phyloP scores from a whole-genome alignment of 1,140 invertebrate genomes.

The Liolophura sinensis region DNA sequence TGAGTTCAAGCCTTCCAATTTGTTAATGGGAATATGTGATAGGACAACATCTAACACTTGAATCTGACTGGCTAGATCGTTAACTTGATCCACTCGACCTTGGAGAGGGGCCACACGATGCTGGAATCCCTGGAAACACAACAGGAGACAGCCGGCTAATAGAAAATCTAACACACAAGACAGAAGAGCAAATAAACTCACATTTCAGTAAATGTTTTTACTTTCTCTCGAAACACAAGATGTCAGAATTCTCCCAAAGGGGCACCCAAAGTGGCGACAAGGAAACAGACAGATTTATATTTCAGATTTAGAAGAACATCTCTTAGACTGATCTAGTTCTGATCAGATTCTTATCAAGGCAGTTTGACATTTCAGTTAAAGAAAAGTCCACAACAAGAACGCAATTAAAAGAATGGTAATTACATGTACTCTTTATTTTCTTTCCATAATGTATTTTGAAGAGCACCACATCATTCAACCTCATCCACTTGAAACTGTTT shows the following conservation, averaged over 20 bases:
- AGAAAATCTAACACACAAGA: conserved; percentile 6
- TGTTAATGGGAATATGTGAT: conserved; percentile 60
- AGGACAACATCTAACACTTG: conserved; percentile 61
- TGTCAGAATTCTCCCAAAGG: not conserved
- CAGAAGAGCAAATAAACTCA: not conserved
- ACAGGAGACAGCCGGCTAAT: conserved; percentile 12
- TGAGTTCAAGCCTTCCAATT: conserved; percentile 83
- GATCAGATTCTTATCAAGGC: too few relatives aligned
- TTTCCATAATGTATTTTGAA: too few relatives aligned
- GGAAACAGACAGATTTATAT: too few relatives aligned
- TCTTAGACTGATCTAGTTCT: too few relatives aligned
- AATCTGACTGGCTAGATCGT: conserved; percentile 74
- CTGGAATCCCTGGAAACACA: conserved; percentile 71
- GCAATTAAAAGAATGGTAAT: too few relatives aligned
- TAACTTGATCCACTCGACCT: conserved; percentile 75
- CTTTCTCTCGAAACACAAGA: not conserved
- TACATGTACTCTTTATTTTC: too few relatives aligned
- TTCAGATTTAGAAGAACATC: too few relatives aligned
- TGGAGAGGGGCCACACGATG: conserved; percentile 76
- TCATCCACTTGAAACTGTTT: too few relatives aligned
- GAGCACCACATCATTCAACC: too few relatives aligned
- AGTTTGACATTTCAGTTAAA: too few relatives aligned
- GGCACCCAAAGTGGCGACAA: too few relatives aligned
- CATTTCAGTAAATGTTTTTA: not conserved
- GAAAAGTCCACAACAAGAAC: too few relatives aligned